Evolutionary conservation across 2,888 invertebrate species (phyloP).

Genomic region (Nomada ferruginata): DNA sequence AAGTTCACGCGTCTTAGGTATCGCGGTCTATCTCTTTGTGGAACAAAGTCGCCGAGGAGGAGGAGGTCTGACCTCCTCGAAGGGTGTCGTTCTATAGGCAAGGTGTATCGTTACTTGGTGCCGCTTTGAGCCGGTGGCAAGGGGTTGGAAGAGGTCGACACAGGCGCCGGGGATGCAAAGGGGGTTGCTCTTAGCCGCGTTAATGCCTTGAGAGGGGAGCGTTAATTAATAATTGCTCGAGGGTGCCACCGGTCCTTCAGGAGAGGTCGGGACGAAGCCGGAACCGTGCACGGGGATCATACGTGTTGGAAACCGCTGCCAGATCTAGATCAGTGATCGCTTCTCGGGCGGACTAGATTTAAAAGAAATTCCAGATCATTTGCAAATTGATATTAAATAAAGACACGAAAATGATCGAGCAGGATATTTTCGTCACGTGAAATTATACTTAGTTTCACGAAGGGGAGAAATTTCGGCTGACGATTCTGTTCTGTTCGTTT

Average conservation of each 20-base stretch:
- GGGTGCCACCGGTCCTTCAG: slow-evolving; percentile 73
- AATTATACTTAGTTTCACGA: no score
- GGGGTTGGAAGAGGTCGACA: slow-evolving; percentile 69
- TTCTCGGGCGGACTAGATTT: slow-evolving; percentile 13
- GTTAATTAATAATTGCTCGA: slow-evolving; percentile 84
- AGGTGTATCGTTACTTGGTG: slow-evolving; percentile 82
- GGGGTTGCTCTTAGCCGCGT: slow-evolving; percentile 82
- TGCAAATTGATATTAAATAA: no score
- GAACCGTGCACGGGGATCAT: slow-evolving; percentile 57
- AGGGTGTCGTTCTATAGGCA: slow-evolving; percentile 68
- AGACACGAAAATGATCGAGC: no score
- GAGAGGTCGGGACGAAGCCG: slow-evolving; percentile 36
- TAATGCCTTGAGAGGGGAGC: slow-evolving; percentile 83
- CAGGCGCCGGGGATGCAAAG: slow-evolving; percentile 64
- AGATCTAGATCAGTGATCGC: slow-evolving; percentile 63
- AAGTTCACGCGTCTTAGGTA: slow-evolving; percentile 63
- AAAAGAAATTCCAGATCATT: no score
- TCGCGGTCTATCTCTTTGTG: slow-evolving; percentile 73
- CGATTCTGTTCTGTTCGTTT: no score
- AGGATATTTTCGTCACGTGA: no score
- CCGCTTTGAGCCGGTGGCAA: slow-evolving; percentile 78
- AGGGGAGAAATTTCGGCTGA: no score
- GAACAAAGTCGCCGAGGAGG: slow-evolving; percentile 72
- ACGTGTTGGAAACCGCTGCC: slow-evolving; percentile 45
- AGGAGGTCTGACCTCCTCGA: slow-evolving; percentile 69